phyloP scores from a whole-genome alignment of 2,113 vertebrate genomes.

The Telmatochromis sp. region DNA sequence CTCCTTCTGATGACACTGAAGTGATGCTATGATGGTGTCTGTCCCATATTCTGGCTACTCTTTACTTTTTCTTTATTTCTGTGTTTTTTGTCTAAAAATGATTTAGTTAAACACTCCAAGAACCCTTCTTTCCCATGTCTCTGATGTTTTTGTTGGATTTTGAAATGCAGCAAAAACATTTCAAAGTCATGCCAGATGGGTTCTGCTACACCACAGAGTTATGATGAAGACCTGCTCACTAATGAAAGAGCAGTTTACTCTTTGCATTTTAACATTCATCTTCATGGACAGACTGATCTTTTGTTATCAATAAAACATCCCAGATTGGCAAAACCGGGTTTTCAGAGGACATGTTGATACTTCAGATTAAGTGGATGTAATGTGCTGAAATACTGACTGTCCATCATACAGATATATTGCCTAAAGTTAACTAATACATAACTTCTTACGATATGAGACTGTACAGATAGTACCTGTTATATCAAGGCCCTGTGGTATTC shows the following conservation, averaged over 20 bases:
- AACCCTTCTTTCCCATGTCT: not conserved
- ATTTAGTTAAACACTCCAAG: not conserved
- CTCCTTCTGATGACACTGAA: too few relatives aligned
- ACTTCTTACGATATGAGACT: rapidly evolving
- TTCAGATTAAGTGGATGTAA: not conserved
- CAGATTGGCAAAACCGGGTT: rapidly evolving
- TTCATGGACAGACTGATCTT: not conserved
- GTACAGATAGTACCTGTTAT: not conserved
- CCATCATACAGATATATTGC: too few relatives aligned
- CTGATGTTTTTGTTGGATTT: not conserved
- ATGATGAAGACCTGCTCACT: not conserved
- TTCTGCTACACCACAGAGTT: not conserved
- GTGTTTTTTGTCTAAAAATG: too few relatives aligned
- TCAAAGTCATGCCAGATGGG: not conserved
- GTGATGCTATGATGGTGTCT: too few relatives aligned
- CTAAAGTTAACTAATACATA: not conserved
- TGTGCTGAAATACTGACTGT: not conserved
- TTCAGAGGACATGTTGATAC: not conserved
- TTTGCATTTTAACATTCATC: not conserved
- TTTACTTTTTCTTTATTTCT: too few relatives aligned
- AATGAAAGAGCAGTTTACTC: not conserved
- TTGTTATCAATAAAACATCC: not conserved
- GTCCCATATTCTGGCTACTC: too few relatives aligned
- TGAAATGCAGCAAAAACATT: not conserved
- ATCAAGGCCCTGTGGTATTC: not conserved